Evolutionary conservation across 2,888 invertebrate species (phyloP).

Genomic region (Megaustenia siamemsis): DNA sequence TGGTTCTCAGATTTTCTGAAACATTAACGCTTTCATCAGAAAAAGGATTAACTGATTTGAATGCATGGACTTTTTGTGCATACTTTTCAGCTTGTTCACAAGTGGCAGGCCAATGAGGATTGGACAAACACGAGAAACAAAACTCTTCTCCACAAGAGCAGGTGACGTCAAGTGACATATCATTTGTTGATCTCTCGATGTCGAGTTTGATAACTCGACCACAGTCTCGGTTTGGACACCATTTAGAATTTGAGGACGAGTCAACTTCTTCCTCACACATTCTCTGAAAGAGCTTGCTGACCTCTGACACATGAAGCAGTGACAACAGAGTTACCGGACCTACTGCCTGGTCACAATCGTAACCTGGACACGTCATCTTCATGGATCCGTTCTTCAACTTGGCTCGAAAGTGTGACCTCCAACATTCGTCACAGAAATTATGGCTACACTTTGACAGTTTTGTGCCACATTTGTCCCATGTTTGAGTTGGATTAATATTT

Average conservation of each 20-base stretch:
- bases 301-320: conserved; percentile 51
- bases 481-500: conserved; percentile 48
- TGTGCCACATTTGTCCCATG: conserved; percentile 41
- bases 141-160: conserved; percentile 56
- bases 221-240: conserved; percentile 60
- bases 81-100: conserved; percentile 57
- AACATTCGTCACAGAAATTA: conserved; percentile 58
- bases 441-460: conserved; percentile 55
- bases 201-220: conserved; percentile 54
- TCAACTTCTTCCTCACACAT: conserved; percentile 47
- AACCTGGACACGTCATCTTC: conserved; percentile 56
- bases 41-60: neutral
- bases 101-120: conserved; percentile 59
- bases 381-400: conserved; percentile 47
- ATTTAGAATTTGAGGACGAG: conserved; percentile 46
- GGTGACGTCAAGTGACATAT: conserved; percentile 18
- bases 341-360: conserved; percentile 53
- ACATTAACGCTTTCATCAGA: too few species aligned
- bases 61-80: conserved; percentile 9
- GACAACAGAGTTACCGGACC: conserved; percentile 55
- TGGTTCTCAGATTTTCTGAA: too few species aligned
- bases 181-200: neutral
- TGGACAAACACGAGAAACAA: conserved; percentile 58
- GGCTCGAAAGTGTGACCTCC: conserved; percentile 51
- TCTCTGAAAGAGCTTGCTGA: conserved; percentile 46